Percentiles rank a stretch among this genome's conserved stretches.
phyloP scores from a whole-genome alignment of 2,113 vertebrate species.

The Sorex fumeus region DNA sequence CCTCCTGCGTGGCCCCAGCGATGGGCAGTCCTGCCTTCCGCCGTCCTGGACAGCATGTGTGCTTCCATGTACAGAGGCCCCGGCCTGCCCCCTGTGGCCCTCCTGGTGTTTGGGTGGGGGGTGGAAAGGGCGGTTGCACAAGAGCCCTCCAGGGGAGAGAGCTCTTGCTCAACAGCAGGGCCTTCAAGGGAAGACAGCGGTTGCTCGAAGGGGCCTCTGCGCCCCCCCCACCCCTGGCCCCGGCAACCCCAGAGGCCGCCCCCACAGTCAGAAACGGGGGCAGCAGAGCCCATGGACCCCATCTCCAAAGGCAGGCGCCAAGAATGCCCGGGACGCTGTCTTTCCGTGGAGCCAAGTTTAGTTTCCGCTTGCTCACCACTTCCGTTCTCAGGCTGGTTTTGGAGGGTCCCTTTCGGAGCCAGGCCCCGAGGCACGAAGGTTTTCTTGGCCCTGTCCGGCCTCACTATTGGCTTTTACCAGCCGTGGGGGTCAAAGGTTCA shows the following conservation, averaged over 20 bases:
- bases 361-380: not conserved
- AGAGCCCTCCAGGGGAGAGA: conserved; percentile 60
- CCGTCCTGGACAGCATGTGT: not conserved
- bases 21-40: not conserved
- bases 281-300: not conserved
- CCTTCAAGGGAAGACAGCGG: conserved; percentile 44
- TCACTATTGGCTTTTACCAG: conserved; percentile 4
- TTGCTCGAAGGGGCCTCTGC: conserved; percentile 70
- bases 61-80: not conserved
- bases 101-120: not conserved
- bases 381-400: not conserved
- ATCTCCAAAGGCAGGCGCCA: not conserved
- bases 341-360: not conserved
- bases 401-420: not conserved
- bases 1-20: not conserved
- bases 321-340: not conserved
- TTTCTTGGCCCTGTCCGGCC: not conserved
- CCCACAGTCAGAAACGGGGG: no score
- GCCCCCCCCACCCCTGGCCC: conserved; percentile 3
- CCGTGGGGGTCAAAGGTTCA: conserved; percentile 5
- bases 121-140: not conserved
- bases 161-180: conserved; percentile 56
- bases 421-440: not conserved
- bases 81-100: not conserved
- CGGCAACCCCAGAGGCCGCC: not conserved